These are phyloP conservation scores for Gambusia holbrooki DNA, from an alignment of 2,113 vertebrate genomes.

Conservation along the genomic window DNA sequence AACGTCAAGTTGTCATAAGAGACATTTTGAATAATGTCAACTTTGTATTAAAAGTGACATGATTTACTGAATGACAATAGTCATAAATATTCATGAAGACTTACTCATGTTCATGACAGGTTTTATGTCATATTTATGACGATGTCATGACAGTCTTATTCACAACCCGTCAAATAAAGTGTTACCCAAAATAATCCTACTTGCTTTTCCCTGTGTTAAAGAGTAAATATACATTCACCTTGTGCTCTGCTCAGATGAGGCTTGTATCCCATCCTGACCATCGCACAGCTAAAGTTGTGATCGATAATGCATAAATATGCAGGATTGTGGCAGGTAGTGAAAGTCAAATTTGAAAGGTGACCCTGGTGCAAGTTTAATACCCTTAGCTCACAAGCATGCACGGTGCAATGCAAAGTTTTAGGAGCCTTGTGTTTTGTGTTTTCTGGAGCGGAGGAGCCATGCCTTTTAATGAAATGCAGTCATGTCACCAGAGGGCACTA, in stretches of 20 bases:
- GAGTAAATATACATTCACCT: constrained; percentile 31
- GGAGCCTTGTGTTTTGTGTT: constrained; percentile 42
- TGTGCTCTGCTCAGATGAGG: constrained; percentile 55
- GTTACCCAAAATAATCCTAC: neutral
- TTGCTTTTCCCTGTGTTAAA: constrained; percentile 35
- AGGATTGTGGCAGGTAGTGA: constrained; percentile 68
- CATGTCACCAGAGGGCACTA: constrained; percentile 80
- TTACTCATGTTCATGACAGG: too few species aligned
- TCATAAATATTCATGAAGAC: too few species aligned
- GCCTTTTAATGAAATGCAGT: constrained; percentile 70
- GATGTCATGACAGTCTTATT: too few species aligned
- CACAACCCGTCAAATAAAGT: too few species aligned
- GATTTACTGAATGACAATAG: too few species aligned
- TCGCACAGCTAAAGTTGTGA: constrained; percentile 45
- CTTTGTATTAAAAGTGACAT: too few species aligned
- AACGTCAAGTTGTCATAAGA: too few species aligned
- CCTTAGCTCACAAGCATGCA: neutral
- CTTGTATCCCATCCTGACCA: constrained; percentile 43
- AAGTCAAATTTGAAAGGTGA: constrained; percentile 68
- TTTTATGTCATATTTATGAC: too few species aligned
- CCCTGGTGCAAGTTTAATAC: constrained; percentile 44
- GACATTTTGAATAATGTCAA: too few species aligned
- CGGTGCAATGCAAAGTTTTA: constrained; percentile 14
- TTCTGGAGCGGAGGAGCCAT: constrained; percentile 43
- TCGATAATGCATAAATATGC: constrained; percentile 61